Evolutionary conservation across 2,888 invertebrate genomes (phyloP).

Genomic region (Aplocera efformata): DNA sequence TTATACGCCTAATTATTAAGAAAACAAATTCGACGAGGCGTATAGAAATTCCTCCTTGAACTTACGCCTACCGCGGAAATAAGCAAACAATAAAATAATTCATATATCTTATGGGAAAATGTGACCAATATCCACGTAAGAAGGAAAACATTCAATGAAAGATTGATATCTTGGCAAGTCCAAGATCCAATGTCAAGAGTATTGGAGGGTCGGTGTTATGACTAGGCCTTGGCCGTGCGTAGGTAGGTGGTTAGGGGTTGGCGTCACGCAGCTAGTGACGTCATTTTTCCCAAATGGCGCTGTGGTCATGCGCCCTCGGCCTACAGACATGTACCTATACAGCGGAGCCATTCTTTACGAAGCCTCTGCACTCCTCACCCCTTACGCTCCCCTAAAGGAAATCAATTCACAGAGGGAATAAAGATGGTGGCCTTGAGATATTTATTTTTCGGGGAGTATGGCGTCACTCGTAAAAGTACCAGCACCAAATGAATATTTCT

Average conservation of each 20-base stretch:
- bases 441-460: conserved; percentile 12
- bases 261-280: conserved; percentile 61
- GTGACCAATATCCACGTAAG: neutral
- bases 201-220: conserved; percentile 44
- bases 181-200: conserved; percentile 58
- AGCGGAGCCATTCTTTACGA: conserved; percentile 21
- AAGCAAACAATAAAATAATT: conserved; percentile 2
- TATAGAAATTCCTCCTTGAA: conserved; percentile 1
- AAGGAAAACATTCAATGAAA: conserved; percentile 7
- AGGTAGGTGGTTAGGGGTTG: conserved; percentile 46
- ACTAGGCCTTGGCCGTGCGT: conserved; percentile 58
- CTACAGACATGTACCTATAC: conserved; percentile 42
- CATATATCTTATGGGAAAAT: conserved; percentile 4
- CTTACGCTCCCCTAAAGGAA: conserved; percentile 5
- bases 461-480: conserved; percentile 7
- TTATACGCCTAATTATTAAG: neutral
- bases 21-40: neutral
- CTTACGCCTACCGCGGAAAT: conserved; percentile 3
- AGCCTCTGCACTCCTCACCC: conserved; percentile 20
- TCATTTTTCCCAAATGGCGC: conserved; percentile 42
- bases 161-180: conserved; percentile 13
- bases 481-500: too few species aligned
- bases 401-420: conserved; percentile 20
- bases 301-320: conserved; percentile 41
- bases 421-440: conserved; percentile 21